Percentiles rank a stretch among this genome's conserved stretches.
Conservation (phyloP, 2,797 vertebrate species). For the Microctenopoma stevenorrisi region DNA sequence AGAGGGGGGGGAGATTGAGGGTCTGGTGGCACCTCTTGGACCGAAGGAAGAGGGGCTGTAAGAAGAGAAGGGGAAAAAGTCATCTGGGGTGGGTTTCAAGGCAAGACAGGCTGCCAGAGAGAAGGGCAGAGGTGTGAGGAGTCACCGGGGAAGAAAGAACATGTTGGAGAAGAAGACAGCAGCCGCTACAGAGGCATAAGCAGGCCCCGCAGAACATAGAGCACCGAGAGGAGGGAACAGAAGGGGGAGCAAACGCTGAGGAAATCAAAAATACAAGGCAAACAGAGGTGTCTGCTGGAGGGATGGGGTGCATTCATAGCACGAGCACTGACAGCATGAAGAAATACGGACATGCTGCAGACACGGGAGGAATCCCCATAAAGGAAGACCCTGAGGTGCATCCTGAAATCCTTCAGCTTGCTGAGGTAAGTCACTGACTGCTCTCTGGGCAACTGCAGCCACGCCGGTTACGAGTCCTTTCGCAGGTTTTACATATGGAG, state of each 20-base stretch:
- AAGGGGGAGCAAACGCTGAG: slow-evolving; percentile 20
- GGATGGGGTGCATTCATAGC: slow-evolving; percentile 85
- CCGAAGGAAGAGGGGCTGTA: slow-evolving; percentile 53
- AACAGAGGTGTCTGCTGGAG: slow-evolving; percentile 30
- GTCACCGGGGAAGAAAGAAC: slow-evolving; percentile 40
- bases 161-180: slow-evolving; percentile 48
- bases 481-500: background rate
- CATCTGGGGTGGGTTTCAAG: slow-evolving; percentile 61
- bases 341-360: slow-evolving; percentile 42
- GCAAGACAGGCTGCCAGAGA: slow-evolving; percentile 49
- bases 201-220: slow-evolving; percentile 39
- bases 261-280: background rate
- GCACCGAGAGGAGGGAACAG: slow-evolving; percentile 37
- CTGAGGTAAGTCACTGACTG: slow-evolving; percentile 69
- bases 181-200: slow-evolving; percentile 30
- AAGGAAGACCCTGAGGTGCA: slow-evolving; percentile 64
- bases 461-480: background rate
- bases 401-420: slow-evolving; percentile 80
- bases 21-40: slow-evolving; percentile 56
- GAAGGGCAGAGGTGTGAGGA: slow-evolving; percentile 63
- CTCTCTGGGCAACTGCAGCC: background rate
- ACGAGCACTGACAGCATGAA: slow-evolving; percentile 34
- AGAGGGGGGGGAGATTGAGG: slow-evolving; percentile 35
- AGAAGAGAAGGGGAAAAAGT: slow-evolving; percentile 52
- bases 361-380: slow-evolving; percentile 54